A percentile compares a stretch with the other conserved stretches of the same genome.
These are phyloP conservation scores for Lasioglossum leucozonium DNA, from an alignment of 2,888 invertebrate genomes.

Conservation along the genomic window DNA sequence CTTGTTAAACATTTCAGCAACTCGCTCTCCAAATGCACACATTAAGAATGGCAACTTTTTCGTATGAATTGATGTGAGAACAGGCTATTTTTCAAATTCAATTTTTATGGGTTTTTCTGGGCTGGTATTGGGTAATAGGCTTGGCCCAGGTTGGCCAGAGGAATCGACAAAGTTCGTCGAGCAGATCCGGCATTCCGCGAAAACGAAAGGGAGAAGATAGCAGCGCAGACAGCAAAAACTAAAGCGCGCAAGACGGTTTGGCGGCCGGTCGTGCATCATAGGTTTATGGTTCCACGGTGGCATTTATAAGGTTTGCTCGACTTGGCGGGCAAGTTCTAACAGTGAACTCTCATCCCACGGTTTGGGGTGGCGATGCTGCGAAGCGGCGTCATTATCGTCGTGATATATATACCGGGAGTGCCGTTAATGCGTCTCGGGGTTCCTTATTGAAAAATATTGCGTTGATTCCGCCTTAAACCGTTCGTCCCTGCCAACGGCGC, in stretches of 20 bases:
- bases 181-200: conserved; percentile 21
- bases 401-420: conserved; percentile 77
- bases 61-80: background rate
- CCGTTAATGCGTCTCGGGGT: conserved; percentile 77
- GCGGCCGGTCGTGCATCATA: conserved; percentile 75
- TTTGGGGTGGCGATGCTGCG: conserved; percentile 62
- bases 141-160: background rate
- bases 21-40: background rate
- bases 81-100: background rate
- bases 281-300: conserved; percentile 77
- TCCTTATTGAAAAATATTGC: conserved; percentile 79
- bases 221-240: conserved; percentile 32
- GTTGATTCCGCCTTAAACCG: conserved; percentile 64
- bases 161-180: background rate
- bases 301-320: conserved; percentile 79
- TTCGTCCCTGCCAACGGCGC: conserved; percentile 16
- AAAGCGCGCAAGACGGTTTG: conserved; percentile 26
- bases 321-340: conserved; percentile 70
- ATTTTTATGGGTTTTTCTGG: background rate
- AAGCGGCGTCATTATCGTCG: conserved; percentile 76
- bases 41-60: background rate
- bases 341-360: conserved; percentile 56
- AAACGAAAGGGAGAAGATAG: conserved; percentile 54
- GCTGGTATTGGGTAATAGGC: background rate
- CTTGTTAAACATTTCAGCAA: background rate